These are phyloP conservation scores for Drosophila hydei DNA, from an alignment of 1,140 invertebrate genomes.

Conservation along the genomic window DNA sequence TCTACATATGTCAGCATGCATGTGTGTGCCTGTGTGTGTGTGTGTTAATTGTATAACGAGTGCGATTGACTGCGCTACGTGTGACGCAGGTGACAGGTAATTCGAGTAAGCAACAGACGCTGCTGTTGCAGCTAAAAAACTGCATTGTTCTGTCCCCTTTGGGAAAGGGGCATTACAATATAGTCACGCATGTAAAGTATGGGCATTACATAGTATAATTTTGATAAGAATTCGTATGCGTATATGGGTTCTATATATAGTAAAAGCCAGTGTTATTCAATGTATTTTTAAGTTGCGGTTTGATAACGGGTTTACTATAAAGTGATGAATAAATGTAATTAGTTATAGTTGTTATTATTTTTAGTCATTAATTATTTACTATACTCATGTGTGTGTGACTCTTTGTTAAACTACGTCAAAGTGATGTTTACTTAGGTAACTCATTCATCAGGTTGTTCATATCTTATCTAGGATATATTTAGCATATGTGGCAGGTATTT, in stretches of 20 bases:
- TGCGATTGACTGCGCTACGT: slow-evolving; percentile 24
- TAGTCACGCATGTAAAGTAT: slow-evolving; percentile 18
- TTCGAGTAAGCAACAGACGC: slow-evolving; percentile 44
- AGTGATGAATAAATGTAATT: too few relatives aligned
- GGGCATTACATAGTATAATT: neutral
- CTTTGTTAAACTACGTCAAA: too few relatives aligned
- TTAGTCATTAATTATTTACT: too few relatives aligned
- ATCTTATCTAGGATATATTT: too few relatives aligned
- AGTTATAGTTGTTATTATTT: too few relatives aligned
- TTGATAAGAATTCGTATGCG: neutral
- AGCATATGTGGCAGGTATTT: too few relatives aligned
- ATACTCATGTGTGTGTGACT: too few relatives aligned
- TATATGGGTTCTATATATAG: neutral
- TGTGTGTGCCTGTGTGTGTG: slow-evolving; percentile 4
- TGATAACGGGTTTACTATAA: too few relatives aligned
- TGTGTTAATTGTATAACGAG: slow-evolving; percentile 43
- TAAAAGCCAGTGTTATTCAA: too few relatives aligned
- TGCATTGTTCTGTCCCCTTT: slow-evolving; percentile 14
- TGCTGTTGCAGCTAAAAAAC: neutral
- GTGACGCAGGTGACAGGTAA: slow-evolving; percentile 51
- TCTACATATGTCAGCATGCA: neutral
- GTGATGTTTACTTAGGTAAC: too few relatives aligned
- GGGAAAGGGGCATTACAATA: slow-evolving; percentile 3
- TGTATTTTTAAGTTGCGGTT: too few relatives aligned
- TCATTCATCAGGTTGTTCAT: too few relatives aligned